These are phyloP conservation scores for Muscicapa adusta DNA, from an alignment of 2,113 vertebrate genomes.

Conservation along the genomic window DNA sequence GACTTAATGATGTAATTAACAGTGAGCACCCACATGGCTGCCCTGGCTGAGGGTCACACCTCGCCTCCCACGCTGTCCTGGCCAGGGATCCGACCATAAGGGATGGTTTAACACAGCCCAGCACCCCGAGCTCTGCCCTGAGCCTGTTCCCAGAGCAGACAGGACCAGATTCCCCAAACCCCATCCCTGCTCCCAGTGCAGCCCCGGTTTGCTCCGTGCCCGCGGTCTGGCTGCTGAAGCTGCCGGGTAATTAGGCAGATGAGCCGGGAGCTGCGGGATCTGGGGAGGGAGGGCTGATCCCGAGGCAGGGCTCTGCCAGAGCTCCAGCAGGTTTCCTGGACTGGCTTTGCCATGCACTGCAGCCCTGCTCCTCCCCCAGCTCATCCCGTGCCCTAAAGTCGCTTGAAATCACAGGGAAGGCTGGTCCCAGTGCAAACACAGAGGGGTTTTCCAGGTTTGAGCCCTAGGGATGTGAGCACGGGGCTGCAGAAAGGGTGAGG, in stretches of 20 bases:
- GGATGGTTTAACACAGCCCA: background rate
- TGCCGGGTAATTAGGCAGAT: background rate
- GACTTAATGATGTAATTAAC: background rate
- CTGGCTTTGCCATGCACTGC: background rate
- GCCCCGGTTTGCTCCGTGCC: fast-evolving
- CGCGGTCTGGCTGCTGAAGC: background rate
- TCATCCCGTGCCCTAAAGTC: background rate
- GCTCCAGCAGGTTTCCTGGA: background rate
- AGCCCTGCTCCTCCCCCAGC: fast-evolving
- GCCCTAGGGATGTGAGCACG: background rate
- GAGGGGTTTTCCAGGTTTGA: background rate
- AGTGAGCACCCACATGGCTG: background rate
- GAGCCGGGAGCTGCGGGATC: background rate
- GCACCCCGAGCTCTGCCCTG: fast-evolving
- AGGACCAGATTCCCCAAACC: background rate
- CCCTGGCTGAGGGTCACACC: background rate
- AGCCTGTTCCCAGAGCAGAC: background rate
- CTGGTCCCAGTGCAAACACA: background rate
- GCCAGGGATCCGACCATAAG: fast-evolving
- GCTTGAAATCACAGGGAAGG: background rate
- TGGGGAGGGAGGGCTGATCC: background rate
- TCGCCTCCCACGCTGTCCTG: background rate
- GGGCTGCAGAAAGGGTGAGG: background rate
- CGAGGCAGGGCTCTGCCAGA: background rate
- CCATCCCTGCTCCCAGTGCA: background rate